Evolutionary conservation across 2,797 vertebrate species (phyloP), one percentile per base, ranked within the genome.

Genomic region (Fringilla coelebs): DNA sequence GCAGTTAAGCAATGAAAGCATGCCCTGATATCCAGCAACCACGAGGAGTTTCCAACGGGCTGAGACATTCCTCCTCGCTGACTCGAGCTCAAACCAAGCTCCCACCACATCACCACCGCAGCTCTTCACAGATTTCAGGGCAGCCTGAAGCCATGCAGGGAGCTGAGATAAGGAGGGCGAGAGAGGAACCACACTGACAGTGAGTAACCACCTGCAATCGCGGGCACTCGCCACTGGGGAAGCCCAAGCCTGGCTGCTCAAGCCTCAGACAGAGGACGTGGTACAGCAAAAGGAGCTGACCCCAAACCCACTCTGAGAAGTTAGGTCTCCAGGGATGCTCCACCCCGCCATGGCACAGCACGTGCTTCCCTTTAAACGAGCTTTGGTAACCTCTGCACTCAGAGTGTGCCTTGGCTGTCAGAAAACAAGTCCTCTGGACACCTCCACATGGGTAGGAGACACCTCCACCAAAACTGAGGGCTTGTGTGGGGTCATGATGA

Each of bases 81-180:
- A 77, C 82, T 70, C 20, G 76, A 54, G 46, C 63, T 48, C 17
- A 2, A 70, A 82, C 65, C 38, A 36, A 68, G 62, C 49, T 14
- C 81, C 54, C 66, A 48, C 79, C 95, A 68, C 86, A 74, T 3
- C 88, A 43, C 32, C 77, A 41, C 83, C 51, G 1, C 87, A 94
- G 34, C 51, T 66, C 45, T 9, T 9, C 70, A 52, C 70, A 79
- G 75, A 82, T 82, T 82, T 31, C 18, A 85, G 65, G 38, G 13
- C 51, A 65, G 70, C 45, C 48, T 19, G 48, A 74, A 86, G 48
- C 48, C 38, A 4, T 3, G 57, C 75, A 96, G 89, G 70, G 22
- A 31, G 63, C 86, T n/a, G 89, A 96, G 92, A 95, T 93, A 82
- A 90, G 85, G 71, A 81, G 55, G 28, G 48, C 65, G 95, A 90